Conservation (phyloP, 2,797 vertebrate genomes). For the Coendou prehensilis region DNA sequence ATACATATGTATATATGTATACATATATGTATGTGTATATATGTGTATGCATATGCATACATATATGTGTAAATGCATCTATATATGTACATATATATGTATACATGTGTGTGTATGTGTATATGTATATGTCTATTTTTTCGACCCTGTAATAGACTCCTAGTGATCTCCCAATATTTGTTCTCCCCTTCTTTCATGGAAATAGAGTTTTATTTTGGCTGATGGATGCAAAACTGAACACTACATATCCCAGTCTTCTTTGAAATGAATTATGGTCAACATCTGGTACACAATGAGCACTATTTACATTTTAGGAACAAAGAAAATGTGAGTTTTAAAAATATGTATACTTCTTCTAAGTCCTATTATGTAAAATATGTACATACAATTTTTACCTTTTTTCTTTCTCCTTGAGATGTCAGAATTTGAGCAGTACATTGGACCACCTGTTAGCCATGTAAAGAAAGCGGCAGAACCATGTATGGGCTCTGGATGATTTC, state of each 20-base stretch:
- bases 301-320: neutral
- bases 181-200: neutral
- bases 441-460: neutral
- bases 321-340: neutral
- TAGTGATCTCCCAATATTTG: neutral
- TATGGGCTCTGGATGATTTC: neutral
- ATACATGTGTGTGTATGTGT: neutral
- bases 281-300: neutral
- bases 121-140: neutral
- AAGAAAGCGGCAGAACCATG: neutral
- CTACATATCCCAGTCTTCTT: neutral
- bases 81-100: neutral
- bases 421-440: neutral
- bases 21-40: neutral
- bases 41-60: no score
- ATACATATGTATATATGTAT: neutral
- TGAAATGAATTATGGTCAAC: neutral
- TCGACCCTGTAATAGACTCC: neutral
- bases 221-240: neutral
- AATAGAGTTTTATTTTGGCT: neutral
- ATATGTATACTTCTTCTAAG: neutral
- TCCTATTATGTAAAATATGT: neutral
- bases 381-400: neutral
- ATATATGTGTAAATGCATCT: no score
- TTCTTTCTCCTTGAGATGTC: neutral